phyloP scores from a whole-genome alignment of 2,113 vertebrate species.

The Gobius niger region DNA sequence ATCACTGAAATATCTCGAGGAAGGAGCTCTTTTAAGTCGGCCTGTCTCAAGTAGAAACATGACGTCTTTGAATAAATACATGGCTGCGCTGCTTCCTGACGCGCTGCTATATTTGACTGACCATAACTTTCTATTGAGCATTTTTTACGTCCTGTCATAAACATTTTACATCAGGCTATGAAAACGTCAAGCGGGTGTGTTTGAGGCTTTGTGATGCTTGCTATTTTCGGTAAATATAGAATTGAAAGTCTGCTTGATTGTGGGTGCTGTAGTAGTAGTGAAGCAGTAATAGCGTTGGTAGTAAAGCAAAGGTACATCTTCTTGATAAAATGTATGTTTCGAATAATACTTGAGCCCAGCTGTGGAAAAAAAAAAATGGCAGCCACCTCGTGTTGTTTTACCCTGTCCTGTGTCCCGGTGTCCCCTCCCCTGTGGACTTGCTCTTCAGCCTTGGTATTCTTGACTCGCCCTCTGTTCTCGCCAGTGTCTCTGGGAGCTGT shows the following conservation, averaged over 20 bases:
- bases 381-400: neutral
- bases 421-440: neutral
- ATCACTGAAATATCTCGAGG: slow-evolving; percentile 29
- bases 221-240: neutral
- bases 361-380: neutral
- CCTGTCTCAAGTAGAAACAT: neutral
- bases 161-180: neutral
- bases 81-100: neutral
- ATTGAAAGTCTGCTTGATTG: no score
- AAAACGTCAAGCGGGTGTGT: neutral
- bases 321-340: no score
- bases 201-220: neutral
- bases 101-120: neutral
- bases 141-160: neutral
- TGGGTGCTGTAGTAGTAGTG: no score
- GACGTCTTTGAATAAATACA: slow-evolving; percentile 11
- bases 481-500: slow-evolving; percentile 27
- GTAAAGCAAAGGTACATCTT: no score
- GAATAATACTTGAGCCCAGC: no score
- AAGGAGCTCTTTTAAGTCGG: slow-evolving; percentile 9
- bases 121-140: neutral
- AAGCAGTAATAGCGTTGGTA: no score
- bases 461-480: slow-evolving; percentile 12
- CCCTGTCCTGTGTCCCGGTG: neutral
- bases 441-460: slow-evolving; percentile 1